Evolutionary conservation across 2,888 invertebrate genomes (phyloP).

Genomic region (Cheilosia urbana): DNA sequence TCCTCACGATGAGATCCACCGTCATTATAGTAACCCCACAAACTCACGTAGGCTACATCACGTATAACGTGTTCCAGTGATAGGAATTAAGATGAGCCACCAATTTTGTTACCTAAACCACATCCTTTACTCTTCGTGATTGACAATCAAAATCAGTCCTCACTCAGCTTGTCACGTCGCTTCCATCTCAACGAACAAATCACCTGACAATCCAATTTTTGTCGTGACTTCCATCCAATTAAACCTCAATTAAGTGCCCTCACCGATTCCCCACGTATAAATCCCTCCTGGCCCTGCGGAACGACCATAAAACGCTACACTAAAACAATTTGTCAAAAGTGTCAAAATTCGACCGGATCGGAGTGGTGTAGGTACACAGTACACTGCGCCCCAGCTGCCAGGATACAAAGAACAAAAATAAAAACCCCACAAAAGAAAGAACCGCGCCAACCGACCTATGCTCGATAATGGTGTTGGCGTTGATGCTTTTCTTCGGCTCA

Average conservation of each 20-base stretch:
- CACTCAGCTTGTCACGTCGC: slow-evolving; percentile 43
- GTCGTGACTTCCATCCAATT: slow-evolving; percentile 72
- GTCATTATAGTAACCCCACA: no score
- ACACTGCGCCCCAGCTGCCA: slow-evolving; percentile 44
- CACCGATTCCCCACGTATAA: slow-evolving; percentile 6
- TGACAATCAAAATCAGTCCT: slow-evolving; percentile 36
- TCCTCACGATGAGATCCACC: no score
- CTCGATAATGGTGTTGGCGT: slow-evolving; percentile 69
- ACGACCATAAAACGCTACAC: slow-evolving; percentile 76
- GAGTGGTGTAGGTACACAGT: slow-evolving; percentile 28
- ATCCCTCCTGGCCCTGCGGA: slow-evolving; percentile 21
- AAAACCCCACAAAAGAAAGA: slow-evolving; percentile 31
- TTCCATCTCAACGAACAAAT: slow-evolving; percentile 48
- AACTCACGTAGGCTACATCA: no score
- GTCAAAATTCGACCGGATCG: slow-evolving; percentile 79
- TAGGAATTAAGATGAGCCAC: no score
- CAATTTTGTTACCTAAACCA: no score
- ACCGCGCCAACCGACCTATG: slow-evolving; percentile 6
- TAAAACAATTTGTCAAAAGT: slow-evolving; percentile 82
- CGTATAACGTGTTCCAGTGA: no score
- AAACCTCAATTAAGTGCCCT: slow-evolving; percentile 69
- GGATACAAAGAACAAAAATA: background rate
- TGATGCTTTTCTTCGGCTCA: slow-evolving; percentile 58
- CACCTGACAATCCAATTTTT: slow-evolving; percentile 64
- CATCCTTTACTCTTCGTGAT: background rate